Conservation (phyloP, 2,888 invertebrate species). For the Colostygia pectinataria region DNA sequence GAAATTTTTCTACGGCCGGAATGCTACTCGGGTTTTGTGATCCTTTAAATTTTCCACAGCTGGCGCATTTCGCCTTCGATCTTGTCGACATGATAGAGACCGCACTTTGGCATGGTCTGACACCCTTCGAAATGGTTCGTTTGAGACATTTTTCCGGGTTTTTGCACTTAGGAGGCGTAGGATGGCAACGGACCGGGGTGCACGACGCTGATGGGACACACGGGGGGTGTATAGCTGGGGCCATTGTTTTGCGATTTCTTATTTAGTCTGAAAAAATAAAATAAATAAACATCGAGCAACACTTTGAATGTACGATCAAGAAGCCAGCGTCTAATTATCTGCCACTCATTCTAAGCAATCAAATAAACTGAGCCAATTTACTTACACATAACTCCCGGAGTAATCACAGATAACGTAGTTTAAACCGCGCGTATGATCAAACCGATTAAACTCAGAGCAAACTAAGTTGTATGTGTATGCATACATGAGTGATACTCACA, state of each 20-base stretch:
- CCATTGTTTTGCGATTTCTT: slow-evolving; percentile 49
- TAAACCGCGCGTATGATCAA: slow-evolving; percentile 17
- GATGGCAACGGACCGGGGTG: slow-evolving; percentile 65
- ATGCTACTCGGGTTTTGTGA: slow-evolving; percentile 42
- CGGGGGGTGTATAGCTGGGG: slow-evolving; percentile 65
- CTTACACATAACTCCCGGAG: slow-evolving; percentile 34
- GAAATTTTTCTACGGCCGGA: slow-evolving; percentile 48
- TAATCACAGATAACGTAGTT: slow-evolving; percentile 17
- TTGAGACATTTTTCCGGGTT: slow-evolving; percentile 65
- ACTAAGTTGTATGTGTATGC: slow-evolving; percentile 16
- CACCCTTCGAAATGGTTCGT: slow-evolving; percentile 54
- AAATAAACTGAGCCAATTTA: slow-evolving; percentile 38
- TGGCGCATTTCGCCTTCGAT: slow-evolving; percentile 53
- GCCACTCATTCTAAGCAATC: slow-evolving; percentile 51
- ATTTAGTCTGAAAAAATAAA: slow-evolving; percentile 41
- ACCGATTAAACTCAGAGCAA: not conserved
- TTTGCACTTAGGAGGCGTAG: slow-evolving; percentile 61
- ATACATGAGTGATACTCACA: slow-evolving; percentile 59
- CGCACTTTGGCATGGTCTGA: slow-evolving; percentile 65
- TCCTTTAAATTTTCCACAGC: slow-evolving; percentile 53
- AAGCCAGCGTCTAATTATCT: slow-evolving; percentile 55
- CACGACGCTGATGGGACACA: slow-evolving; percentile 71
- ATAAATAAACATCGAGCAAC: not conserved
- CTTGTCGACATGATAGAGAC: slow-evolving; percentile 66
- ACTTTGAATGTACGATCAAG: slow-evolving; percentile 27